These are phyloP conservation scores for Pocillopora grandis DNA, from an alignment of 92 coral and sea anemone species.

Conservation along the genomic window DNA sequence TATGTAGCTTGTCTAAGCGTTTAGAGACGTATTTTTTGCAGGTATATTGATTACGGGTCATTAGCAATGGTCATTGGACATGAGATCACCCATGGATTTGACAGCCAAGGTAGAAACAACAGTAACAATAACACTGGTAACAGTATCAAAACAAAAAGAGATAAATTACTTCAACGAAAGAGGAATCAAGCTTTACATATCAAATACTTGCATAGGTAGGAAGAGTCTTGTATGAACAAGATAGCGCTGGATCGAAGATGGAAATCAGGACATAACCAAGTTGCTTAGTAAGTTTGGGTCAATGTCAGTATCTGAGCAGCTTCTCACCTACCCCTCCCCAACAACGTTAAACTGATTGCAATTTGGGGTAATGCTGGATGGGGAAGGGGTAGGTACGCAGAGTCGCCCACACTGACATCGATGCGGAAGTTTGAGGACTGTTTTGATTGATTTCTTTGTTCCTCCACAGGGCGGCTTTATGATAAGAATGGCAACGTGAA, in stretches of 20 bases:
- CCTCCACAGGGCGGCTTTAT: conserved; percentile 63
- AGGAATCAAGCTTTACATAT: too few relatives aligned
- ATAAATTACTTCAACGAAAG: too few relatives aligned
- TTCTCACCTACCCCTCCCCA: too few relatives aligned
- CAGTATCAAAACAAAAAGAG: too few relatives aligned
- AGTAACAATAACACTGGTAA: too few relatives aligned
- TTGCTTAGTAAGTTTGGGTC: too few relatives aligned
- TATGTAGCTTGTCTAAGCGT: not conserved
- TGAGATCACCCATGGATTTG: conserved; percentile 75
- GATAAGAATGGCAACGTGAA: conserved; percentile 73
- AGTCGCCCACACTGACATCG: too few relatives aligned
- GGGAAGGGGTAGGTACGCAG: not conserved
- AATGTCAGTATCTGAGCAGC: not conserved
- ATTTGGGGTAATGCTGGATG: not conserved
- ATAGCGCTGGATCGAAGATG: too few relatives aligned
- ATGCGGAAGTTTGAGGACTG: too few relatives aligned
- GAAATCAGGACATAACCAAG: too few relatives aligned
- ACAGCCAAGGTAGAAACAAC: conserved; percentile 31
- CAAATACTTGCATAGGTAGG: too few relatives aligned
- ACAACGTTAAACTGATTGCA: not conserved
- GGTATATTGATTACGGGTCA: conserved; percentile 64
- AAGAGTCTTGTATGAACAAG: too few relatives aligned
- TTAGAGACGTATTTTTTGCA: not conserved
- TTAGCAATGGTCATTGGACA: conserved; percentile 74
- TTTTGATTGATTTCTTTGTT: not conserved